Evolutionary conservation across 2,888 invertebrate genomes (phyloP), one percentile per base, ranked within the genome.

Genomic region (Microctonus aethiopoides): DNA sequence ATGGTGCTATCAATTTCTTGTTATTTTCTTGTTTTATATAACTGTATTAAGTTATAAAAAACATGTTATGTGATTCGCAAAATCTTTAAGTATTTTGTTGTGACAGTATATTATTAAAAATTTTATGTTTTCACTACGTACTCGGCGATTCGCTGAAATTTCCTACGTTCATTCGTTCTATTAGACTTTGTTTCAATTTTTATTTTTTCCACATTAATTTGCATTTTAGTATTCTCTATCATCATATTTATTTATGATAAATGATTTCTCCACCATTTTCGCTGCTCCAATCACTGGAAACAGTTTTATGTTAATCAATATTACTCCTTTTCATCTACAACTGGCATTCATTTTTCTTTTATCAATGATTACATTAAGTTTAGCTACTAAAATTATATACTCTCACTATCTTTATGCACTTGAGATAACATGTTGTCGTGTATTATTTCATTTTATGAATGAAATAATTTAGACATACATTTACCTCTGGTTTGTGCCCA

Each of bases 261-360:
- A 46, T 62, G 54, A 41, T 29, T 20, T 63, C 13, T 59, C 66
- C 57, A 29, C 34, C 16, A 34, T 34, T 52, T 61, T 56, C 32
- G 57, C 39, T 32, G n/a, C 39, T 52, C 41, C 3, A 59, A 34
- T 68, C 26, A 32, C 64, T 32, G 10, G 32, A 52, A 56, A 41
- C 73, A 70, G 74, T 71, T 72, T 60, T 72, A 56, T 72, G 57
- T 68, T 68, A 70, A 66, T 62, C 68, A 70, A 74, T 63, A 60
- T 70, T 73, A 56, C 73, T 52, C 54, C 60, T 34, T 54, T 65
- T 39, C 34, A 72, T 60, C 74, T 82, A 86, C 86, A 86, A 86
- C 86, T 86, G 86, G 86, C 86, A 86, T 86, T 83, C 77, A 67
- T 76, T 73, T 76, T 76, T 72, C 66, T 67, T 72, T 63, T 32